A percentile compares a stretch with the other conserved stretches of the same genome.
These are phyloP conservation scores for Brachionus rubens DNA, from an alignment of 1,140 invertebrate species.

Conservation along the genomic window DNA sequence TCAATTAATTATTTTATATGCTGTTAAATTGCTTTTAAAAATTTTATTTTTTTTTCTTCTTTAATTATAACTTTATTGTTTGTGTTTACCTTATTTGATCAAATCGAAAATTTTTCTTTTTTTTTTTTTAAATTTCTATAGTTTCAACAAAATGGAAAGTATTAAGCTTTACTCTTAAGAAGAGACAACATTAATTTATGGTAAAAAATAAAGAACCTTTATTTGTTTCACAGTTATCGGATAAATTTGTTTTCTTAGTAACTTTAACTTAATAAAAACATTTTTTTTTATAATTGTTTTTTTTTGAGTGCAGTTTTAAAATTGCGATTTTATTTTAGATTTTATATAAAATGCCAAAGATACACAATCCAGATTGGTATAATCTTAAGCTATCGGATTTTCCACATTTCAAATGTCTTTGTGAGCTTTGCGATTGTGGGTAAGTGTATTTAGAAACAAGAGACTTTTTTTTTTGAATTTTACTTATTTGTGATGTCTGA, in stretches of 20 bases:
- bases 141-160: constrained; percentile 27
- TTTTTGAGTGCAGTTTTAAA: no score
- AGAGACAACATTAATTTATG: no score
- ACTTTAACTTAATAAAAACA: no score
- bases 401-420: constrained; percentile 41
- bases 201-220: no score
- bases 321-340: no score
- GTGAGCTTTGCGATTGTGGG: constrained; percentile 44
- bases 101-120: no score
- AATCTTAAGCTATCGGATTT: constrained; percentile 16
- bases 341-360: constrained; percentile 44
- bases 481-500: not conserved
- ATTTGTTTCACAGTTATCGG: no score
- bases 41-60: no score
- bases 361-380: constrained; percentile 44
- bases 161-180: not conserved
- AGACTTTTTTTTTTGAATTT: not conserved
- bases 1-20: no score
- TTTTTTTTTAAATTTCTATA: constrained; percentile 29
- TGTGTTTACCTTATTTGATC: constrained; percentile 13
- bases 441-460: not conserved
- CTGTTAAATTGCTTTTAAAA: constrained; percentile 14
- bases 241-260: no score
- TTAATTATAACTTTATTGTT: not conserved
- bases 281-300: no score